Percentiles rank a stretch among this genome's conserved stretches.
Conservation (phyloP, 2,888 invertebrate species). For the Ormyrus rosae region DNA sequence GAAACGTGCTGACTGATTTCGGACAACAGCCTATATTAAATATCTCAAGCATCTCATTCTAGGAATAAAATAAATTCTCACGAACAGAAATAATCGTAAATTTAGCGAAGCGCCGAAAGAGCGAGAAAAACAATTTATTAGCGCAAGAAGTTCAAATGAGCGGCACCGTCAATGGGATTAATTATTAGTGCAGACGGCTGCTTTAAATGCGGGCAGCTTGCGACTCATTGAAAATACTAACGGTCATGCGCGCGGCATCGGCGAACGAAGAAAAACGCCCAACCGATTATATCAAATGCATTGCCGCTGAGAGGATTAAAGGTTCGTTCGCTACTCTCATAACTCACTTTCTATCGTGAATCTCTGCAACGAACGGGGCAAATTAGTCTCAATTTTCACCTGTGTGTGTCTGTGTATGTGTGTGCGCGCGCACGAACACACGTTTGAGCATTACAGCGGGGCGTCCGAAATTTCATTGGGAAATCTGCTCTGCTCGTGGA, state of each 20-base stretch:
- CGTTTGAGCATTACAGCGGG: conserved; percentile 34
- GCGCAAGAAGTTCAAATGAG: not conserved
- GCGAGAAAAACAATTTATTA: not conserved
- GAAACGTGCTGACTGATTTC: not conserved
- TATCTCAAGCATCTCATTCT: not conserved
- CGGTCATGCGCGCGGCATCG: not conserved
- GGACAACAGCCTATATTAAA: conserved; percentile 1
- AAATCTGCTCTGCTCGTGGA: conserved; percentile 32
- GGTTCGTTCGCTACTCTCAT: conserved; percentile 52
- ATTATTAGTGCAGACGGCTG: not conserved
- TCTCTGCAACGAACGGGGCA: conserved; percentile 60
- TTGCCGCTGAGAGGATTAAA: conserved; percentile 44
- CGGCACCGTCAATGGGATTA: not conserved
- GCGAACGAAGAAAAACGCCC: conserved; percentile 15
- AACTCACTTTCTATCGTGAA: conserved; percentile 63
- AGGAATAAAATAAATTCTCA: not conserved
- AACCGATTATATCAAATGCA: conserved; percentile 24
- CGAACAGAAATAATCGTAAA: not conserved
- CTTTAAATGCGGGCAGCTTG: not conserved
- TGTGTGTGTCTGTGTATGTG: conserved; percentile 41
- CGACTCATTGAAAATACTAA: conserved; percentile 33
- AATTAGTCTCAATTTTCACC: conserved; percentile 66
- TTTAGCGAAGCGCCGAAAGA: not conserved
- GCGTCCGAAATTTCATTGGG: conserved; percentile 35
- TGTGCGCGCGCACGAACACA: conserved; percentile 62